Evolutionary conservation across 30 jellyfish, hydroid and myxozoan species (phyloP), one percentile per base, ranked within the genome.

Genomic region (Mastigias papua): DNA sequence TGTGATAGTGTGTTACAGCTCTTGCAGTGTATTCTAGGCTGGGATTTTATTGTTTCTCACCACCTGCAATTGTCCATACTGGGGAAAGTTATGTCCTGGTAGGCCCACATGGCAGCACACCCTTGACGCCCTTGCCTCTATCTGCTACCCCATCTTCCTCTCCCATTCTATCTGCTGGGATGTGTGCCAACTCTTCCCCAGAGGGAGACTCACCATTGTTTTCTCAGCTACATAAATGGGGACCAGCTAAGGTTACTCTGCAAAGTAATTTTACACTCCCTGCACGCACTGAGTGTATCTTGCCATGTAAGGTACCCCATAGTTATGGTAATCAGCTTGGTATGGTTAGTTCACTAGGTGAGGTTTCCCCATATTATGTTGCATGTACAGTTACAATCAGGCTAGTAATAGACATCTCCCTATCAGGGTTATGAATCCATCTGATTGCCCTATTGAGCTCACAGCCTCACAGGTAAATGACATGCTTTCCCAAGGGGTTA

Each of bases 341-440:
- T 78, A 78, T 78, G 78, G 68, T 78, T 50, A 78, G 89, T 58
- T 78, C 23, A 58, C 60, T n/a, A 27, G 80, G 77, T 42, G 89
- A 78, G 63, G 29, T 80, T 34, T 6, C 37, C 34, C 11, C 25
- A 46, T 78, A 54, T 78, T 23, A 50, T 51, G 66, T 78, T 50
- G 89, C 80, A 78, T 78, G 89, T 54, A 6, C 80, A 58, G 80
- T 78, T 62, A 78, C n/a, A n/a, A 66, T 58, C 89, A 78, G 78
- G 89, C 89, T 5, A 20, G 25, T 48, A 29, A 78, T 58, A 35
- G 80, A 48, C 64, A 78, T 10, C 25, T 78, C 54, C 33, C 80
- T 42, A 78, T 78, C 28, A 58, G 89, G 30, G 89, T 78, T 23
- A 54, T 78, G 89, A 78, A 78, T 78, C 65, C 76, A 32, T 78